Base-by-base conservation (phyloP, 1,140 invertebrate genomes). In the Atta cephalotes region DNA sequence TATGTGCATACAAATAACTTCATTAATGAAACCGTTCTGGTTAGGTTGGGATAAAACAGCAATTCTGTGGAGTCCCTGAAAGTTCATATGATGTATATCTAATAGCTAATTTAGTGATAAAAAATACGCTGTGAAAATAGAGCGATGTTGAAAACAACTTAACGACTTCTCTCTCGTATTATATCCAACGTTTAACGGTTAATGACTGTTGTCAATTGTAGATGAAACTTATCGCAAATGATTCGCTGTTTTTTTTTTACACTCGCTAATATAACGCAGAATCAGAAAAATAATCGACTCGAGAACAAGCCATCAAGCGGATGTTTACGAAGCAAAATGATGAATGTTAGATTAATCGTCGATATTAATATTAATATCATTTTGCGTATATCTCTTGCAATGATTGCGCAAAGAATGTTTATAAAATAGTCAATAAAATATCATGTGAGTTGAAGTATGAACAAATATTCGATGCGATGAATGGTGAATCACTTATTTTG, bases 331-430 rank as follows among this genome's bases (percentile, higher is more conserved):
- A 58, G 35, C 39, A 4, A 76, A 84, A 62, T 62, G 25, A 74
- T 35, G 56, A 74, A 28, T 63, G 70, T 76, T 63, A 28, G 16
- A 76, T 62, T 45, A 76, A 76, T 76, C 25, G 56, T 31, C 53
- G 80, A 25, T 74, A 49, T 74, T 84, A 84, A 76, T 84, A 84
- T 84, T 62, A 28, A 82, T 74, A 31, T 74, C 56, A 51, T n/a
- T 74, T 35, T 28, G 25, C n/a, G 25, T 62, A 6, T 5, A 6
- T 60, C 12, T 74, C 70, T 58, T 81, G 21, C 63, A 3, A 60
- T 12, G 31, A 58, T 53, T 68, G 68, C 45, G 58, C 39, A 60
- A n/a, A n/a, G 39, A 39, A 18, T 35, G 7, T 35, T 6, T 4
- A 70, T 45, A 53, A 39, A 80, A 35, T 56, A 70, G 51, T 4